These are phyloP conservation scores for Scomberomorus guttatus DNA, from an alignment of 2,797 vertebrate genomes.

Conservation along the genomic window DNA sequence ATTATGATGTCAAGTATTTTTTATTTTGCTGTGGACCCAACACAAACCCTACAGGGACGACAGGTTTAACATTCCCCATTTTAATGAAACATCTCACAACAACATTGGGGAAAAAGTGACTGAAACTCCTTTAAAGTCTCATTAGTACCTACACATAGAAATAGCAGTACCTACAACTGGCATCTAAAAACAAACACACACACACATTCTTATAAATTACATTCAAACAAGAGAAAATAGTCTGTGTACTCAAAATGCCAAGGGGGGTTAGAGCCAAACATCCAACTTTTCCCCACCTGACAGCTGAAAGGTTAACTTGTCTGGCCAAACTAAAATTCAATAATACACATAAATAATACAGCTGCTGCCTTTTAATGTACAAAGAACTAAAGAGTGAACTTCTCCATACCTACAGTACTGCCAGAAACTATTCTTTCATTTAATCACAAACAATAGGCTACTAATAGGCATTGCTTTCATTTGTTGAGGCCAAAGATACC, in stretches of 20 bases:
- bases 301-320: conserved; percentile 17
- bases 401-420: too few relatives aligned
- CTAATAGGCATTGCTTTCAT: not conserved
- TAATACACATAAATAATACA: not conserved
- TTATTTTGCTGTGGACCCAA: not conserved
- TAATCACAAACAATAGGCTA: not conserved
- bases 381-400: not conserved
- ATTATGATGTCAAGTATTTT: not conserved
- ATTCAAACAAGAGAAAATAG: not conserved
- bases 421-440: not conserved
- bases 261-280: not conserved
- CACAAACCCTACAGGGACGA: not conserved
- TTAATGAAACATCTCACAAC: conserved; percentile 14
- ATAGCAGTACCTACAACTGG: not conserved
- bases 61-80: not conserved
- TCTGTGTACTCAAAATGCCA: conserved; percentile 13
- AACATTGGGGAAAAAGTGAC: not conserved
- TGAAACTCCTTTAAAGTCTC: conserved; percentile 8
- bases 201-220: not conserved
- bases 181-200: not conserved
- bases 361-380: conserved; percentile 11
- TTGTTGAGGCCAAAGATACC: not conserved
- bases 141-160: not conserved
- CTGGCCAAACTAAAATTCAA: not conserved
- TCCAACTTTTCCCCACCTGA: not conserved